Evolutionary conservation across 2,888 invertebrate genomes (phyloP).

Genomic region (Belgica antarctica): DNA sequence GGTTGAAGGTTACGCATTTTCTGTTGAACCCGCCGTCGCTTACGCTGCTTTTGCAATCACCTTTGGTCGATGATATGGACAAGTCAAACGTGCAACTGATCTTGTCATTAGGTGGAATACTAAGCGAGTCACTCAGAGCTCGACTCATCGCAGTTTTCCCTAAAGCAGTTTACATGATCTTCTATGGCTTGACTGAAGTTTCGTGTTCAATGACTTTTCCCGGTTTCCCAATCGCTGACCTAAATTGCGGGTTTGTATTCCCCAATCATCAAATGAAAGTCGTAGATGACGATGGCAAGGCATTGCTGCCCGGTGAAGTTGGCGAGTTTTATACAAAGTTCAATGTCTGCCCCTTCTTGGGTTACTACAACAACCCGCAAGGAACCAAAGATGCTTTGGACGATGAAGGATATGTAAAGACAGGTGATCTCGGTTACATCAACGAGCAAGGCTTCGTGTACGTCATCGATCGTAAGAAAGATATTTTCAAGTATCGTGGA

Average conservation of each 20-base stretch:
- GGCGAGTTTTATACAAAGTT: conserved; percentile 23
- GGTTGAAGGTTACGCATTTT: neutral
- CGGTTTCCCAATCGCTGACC: neutral
- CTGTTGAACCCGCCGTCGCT: conserved; percentile 5
- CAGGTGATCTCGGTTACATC: conserved; percentile 44
- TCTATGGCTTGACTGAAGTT: conserved; percentile 34
- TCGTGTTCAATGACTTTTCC: neutral
- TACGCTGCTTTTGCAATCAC: neutral
- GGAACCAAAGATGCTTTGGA: conserved; percentile 20
- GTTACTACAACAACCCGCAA: conserved; percentile 16
- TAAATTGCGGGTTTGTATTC: conserved; percentile 1
- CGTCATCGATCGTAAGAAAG: conserved; percentile 43
- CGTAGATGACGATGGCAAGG: conserved; percentile 13
- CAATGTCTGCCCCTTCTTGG: conserved; percentile 1
- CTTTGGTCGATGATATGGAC: neutral
- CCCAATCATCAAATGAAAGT: conserved; percentile 11
- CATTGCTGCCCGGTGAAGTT: neutral
- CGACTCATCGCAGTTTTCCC: neutral
- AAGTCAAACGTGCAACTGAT: neutral
- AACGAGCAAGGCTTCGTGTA: conserved; percentile 43
- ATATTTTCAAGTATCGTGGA: conserved; percentile 40
- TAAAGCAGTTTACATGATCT: neutral
- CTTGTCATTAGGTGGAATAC: neutral
- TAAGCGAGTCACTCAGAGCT: neutral
- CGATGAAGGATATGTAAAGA: conserved; percentile 40